A percentile compares a stretch with the other conserved stretches of the same genome.
Evolutionary conservation across 2,113 vertebrate species (phyloP).

Genomic region (Syngnathus floridae): DNA sequence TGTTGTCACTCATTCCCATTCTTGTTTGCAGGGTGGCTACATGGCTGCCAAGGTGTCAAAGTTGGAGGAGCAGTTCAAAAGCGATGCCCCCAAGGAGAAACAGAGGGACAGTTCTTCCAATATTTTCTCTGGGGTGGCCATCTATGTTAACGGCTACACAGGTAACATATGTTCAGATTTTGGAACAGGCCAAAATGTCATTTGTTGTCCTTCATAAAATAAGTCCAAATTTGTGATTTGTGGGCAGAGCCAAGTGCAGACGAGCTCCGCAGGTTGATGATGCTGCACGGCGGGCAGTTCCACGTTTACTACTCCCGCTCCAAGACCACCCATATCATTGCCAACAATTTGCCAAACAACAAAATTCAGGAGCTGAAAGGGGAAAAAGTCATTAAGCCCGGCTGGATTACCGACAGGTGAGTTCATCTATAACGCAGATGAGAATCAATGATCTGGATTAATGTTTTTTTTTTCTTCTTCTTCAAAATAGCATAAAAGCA

Average conservation of each 20-base stretch:
- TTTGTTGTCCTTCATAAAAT: not conserved
- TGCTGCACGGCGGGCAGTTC: slow-evolving; percentile 93
- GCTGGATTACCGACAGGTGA: slow-evolving; percentile 96
- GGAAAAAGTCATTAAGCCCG: slow-evolving; percentile 89
- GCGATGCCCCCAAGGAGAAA: slow-evolving; percentile 79
- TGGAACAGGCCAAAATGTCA: not conserved
- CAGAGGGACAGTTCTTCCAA: slow-evolving; percentile 78
- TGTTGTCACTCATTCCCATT: not conserved
- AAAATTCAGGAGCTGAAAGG: slow-evolving; percentile 91
- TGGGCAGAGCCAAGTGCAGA: slow-evolving; percentile 86
- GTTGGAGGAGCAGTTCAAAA: slow-evolving; percentile 88
- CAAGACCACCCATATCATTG: slow-evolving; percentile 95
- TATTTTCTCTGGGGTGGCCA: slow-evolving; percentile 90
- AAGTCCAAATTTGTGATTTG: not conserved
- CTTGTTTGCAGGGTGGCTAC: slow-evolving; percentile 80
- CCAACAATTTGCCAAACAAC: slow-evolving; percentile 89
- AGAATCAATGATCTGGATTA: not conserved
- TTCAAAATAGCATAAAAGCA: slow-evolving; percentile 80
- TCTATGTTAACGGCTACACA: slow-evolving; percentile 97
- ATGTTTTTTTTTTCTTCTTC: not conserved
- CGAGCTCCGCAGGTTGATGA: slow-evolving; percentile 90
- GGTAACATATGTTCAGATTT: slow-evolving; percentile 62
- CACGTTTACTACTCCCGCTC: slow-evolving; percentile 91
- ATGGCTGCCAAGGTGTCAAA: slow-evolving; percentile 94
- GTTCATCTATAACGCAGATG: slow-evolving; percentile 1